Base-by-base conservation (phyloP, 2,888 invertebrate genomes). In the Gibbula magus region DNA sequence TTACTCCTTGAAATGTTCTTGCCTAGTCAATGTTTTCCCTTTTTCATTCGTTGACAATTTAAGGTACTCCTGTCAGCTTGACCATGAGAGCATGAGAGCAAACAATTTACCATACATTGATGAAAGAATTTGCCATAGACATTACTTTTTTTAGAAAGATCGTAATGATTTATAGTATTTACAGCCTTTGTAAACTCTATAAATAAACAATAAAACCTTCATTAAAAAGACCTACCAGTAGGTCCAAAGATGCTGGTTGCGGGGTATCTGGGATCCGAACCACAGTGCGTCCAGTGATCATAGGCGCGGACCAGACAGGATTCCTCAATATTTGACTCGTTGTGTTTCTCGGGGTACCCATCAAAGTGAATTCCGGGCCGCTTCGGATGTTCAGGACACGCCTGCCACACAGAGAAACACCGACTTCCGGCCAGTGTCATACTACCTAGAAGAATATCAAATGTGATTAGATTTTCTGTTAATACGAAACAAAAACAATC, bases 161-260 rank as follows among this genome's bases (percentile, higher is more conserved):
- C n/a, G n/a, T n/a, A n/a, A n/a, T n/a, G n/a, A n/a, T n/a, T n/a
- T n/a, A n/a, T n/a, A n/a, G n/a, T n/a, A n/a, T n/a, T n/a, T n/a
- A n/a, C n/a, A n/a, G n/a, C n/a, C n/a, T n/a, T n/a, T n/a, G n/a
- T n/a, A n/a, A n/a, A n/a, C n/a, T n/a, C n/a, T n/a, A n/a, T n/a
- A n/a, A n/a, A n/a, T n/a, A n/a, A n/a, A n/a, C n/a, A n/a, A n/a
- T n/a, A n/a, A n/a, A n/a, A n/a, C n/a, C n/a, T n/a, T n/a, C n/a
- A n/a, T n/a, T n/a, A n/a, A n/a, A n/a, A n/a, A n/a, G n/a, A n/a
- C 32, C 13, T 78, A 88, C 88, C 88, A 79, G 88, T 87, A 18
- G 88, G 88, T 54, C 84, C 79, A 56, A 80, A 88, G 8, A 88
- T 85, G 32, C 84, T 83, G 0, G 86, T 86, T 2, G 83, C 39